phyloP scores from a whole-genome alignment of 2,113 vertebrate species.

The Podarcis muralis region DNA sequence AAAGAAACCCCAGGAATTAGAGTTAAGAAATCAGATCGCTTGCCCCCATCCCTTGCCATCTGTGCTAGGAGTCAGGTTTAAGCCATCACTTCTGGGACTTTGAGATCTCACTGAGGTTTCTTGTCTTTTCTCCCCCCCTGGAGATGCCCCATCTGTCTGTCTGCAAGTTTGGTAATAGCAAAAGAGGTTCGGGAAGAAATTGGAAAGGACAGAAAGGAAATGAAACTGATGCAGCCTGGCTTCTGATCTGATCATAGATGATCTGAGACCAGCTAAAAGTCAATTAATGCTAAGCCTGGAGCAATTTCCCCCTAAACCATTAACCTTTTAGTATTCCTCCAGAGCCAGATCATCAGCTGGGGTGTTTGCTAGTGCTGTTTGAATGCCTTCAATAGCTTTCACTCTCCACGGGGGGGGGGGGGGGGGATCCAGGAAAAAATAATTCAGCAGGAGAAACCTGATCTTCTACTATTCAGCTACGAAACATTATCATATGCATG shows the following conservation, averaged over 20 bases:
- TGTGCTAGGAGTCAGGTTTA: conserved; percentile 61
- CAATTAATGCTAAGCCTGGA: conserved; percentile 28
- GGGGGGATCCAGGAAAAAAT: not conserved
- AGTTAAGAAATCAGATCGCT: conserved; percentile 46
- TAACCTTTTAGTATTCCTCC: not conserved
- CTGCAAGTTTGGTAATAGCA: conserved; percentile 49
- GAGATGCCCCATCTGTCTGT: conserved; percentile 66
- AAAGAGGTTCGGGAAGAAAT: conserved; percentile 27
- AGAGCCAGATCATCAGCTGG: not conserved
- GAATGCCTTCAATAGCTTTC: not conserved
- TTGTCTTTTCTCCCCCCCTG: not conserved
- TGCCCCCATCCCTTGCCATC: conserved; percentile 31
- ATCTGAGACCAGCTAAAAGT: conserved; percentile 33
- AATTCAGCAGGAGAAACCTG: not conserved
- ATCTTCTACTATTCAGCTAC: not conserved
- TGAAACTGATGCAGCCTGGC: conserved; percentile 47
- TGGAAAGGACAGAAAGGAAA: conserved; percentile 49
- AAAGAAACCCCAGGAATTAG: conserved; percentile 21
- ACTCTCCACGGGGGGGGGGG: too few species aligned
- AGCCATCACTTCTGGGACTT: conserved; percentile 57
- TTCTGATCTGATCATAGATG: conserved; percentile 32
- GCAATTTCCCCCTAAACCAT: not conserved
- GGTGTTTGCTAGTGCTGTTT: not conserved
- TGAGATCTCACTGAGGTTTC: conserved; percentile 34
- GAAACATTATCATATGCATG: not conserved